phyloP scores from a whole-genome alignment of 2,113 vertebrate genomes.

The Nasalis larvatus region DNA sequence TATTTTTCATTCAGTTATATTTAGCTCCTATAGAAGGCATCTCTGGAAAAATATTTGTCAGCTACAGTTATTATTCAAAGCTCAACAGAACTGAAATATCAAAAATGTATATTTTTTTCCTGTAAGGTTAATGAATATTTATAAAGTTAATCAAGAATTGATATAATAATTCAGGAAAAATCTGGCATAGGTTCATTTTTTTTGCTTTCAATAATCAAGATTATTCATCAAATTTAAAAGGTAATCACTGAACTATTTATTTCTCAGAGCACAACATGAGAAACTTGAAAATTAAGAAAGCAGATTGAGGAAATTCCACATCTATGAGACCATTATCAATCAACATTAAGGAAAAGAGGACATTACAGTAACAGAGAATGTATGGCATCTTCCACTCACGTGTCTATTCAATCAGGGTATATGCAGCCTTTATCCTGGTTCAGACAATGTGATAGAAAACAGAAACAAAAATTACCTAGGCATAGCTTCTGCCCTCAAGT shows the following conservation, averaged over 20 bases:
- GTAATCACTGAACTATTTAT: conserved; percentile 62
- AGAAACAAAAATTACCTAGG: neutral
- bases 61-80: conserved; percentile 52
- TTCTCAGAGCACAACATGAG: neutral
- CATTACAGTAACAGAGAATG: neutral
- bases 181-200: conserved; percentile 36
- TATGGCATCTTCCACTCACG: neutral
- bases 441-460: neutral
- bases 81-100: conserved; percentile 16
- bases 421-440: neutral
- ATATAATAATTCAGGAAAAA: conserved; percentile 60
- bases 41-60: conserved; percentile 41
- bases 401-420: no score
- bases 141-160: conserved; percentile 75
- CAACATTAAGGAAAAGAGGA: neutral
- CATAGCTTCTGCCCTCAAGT: accelerated
- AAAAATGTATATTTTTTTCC: conserved; percentile 31
- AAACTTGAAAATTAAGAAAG: neutral
- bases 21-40: conserved; percentile 38
- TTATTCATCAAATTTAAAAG: conserved; percentile 64
- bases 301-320: neutral
- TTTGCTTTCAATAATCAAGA: conserved; percentile 73
- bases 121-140: conserved; percentile 71
- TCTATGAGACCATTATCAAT: neutral
- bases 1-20: conserved; percentile 46